These are phyloP conservation scores for Philhelius pedissequus DNA, from an alignment of 2,888 invertebrate genomes.

Conservation along the genomic window DNA sequence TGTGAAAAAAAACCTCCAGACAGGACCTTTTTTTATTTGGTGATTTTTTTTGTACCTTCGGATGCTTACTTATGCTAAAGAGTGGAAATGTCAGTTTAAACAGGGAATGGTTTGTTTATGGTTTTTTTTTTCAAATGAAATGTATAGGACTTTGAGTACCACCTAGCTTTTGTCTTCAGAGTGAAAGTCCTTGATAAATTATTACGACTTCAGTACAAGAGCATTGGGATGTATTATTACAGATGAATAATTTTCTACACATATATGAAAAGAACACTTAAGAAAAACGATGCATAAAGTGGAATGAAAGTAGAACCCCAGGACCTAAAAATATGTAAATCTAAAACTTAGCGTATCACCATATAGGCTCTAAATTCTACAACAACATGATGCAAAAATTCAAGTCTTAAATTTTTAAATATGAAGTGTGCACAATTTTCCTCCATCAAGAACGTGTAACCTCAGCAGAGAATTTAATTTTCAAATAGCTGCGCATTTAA, in stretches of 20 bases:
- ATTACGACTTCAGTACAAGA: neutral
- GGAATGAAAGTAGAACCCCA: no score
- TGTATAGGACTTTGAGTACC: neutral
- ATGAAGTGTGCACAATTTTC: no score
- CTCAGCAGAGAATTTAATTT: neutral
- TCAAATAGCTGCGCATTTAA: neutral
- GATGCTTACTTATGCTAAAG: conserved; percentile 22
- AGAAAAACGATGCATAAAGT: no score
- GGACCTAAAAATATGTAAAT: no score
- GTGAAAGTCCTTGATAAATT: conserved; percentile 24
- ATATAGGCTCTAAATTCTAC: no score
- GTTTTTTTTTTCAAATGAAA: conserved; percentile 4
- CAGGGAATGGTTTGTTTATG: conserved; percentile 29
- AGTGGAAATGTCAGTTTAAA: conserved; percentile 19
- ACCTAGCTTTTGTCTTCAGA: neutral
- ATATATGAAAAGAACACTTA: neutral
- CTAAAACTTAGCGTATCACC: no score
- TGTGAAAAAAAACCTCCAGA: neutral
- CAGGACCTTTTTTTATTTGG: neutral
- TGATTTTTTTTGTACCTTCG: conserved; percentile 12
- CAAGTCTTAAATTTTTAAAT: no score
- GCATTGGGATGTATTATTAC: neutral
- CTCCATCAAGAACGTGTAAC: neutral
- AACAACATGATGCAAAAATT: no score
- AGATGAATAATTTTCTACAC: neutral